Conservation (phyloP, 2,797 vertebrate species). For the Amphiprion clarkii region DNA sequence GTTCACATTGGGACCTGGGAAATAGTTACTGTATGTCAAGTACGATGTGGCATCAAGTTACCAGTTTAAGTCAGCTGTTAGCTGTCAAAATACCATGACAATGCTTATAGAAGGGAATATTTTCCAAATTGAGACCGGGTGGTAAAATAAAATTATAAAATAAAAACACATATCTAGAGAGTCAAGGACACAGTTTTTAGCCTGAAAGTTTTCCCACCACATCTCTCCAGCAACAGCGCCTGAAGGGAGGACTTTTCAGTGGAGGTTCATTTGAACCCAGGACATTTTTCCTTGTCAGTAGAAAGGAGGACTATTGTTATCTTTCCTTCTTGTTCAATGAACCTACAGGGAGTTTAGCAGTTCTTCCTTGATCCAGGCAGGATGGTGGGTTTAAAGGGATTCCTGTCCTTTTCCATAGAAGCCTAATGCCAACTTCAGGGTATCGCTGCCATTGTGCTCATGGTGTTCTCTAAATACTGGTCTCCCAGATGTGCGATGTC, state of each 20-base stretch:
- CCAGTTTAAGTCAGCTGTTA: not conserved
- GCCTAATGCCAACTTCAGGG: constrained; percentile 26
- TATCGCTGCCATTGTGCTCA: constrained; percentile 8
- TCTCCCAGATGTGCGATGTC: not conserved
- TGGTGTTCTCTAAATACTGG: constrained; percentile 34
- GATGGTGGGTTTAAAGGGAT: constrained; percentile 60
- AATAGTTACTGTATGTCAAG: not conserved
- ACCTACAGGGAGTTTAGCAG: constrained; percentile 54
- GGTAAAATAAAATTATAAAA: constrained; percentile 4
- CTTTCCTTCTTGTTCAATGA: constrained; percentile 54
- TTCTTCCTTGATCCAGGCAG: constrained; percentile 60
- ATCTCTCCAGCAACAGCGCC: constrained; percentile 37
- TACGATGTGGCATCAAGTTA: not conserved
- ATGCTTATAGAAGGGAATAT: not conserved
- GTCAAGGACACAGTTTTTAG: constrained; percentile 38
- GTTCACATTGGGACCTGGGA: not conserved
- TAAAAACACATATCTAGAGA: constrained; percentile 2
- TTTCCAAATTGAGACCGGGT: not conserved
- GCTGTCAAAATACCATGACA: not conserved
- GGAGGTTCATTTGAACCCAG: constrained; percentile 63
- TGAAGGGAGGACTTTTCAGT: constrained; percentile 48
- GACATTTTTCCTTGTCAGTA: constrained; percentile 73
- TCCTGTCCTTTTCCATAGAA: constrained; percentile 47
- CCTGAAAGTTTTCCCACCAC: constrained; percentile 39
- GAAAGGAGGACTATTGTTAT: constrained; percentile 68